These are phyloP conservation scores for Opisthocomus hoazin DNA, from an alignment of 2,113 vertebrate species.

Conservation along the genomic window DNA sequence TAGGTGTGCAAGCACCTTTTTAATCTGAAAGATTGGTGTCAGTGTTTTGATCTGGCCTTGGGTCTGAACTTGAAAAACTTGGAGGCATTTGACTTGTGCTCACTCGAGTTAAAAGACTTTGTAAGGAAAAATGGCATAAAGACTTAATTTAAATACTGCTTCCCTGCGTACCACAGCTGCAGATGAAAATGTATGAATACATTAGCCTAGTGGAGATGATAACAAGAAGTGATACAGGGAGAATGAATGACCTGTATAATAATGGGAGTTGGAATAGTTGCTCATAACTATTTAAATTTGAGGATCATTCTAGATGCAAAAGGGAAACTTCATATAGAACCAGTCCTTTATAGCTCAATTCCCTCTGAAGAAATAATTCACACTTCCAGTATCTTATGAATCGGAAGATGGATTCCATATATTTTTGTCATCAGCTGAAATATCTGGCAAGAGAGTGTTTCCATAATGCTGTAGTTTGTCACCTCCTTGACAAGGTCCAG, in stretches of 20 bases:
- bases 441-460: neutral
- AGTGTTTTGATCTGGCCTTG: neutral
- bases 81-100: neutral
- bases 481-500: fast-evolving
- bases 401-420: neutral
- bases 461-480: neutral
- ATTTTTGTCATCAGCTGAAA: neutral
- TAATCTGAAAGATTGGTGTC: neutral
- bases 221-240: neutral
- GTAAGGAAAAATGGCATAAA: neutral
- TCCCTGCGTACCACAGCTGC: neutral
- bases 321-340: neutral
- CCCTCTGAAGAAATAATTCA: neutral
- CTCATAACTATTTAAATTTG: neutral
- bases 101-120: neutral
- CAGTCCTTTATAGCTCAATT: neutral
- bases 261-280: neutral
- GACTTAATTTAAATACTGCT: neutral
- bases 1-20: neutral
- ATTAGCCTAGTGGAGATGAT: neutral
- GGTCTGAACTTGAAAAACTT: neutral
- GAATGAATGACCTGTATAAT: neutral
- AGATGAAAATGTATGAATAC: neutral
- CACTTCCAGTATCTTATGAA: neutral
- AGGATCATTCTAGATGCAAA: neutral